Base-by-base conservation (phyloP, 2,113 vertebrate genomes). In the Tragulus kanchil region DNA sequence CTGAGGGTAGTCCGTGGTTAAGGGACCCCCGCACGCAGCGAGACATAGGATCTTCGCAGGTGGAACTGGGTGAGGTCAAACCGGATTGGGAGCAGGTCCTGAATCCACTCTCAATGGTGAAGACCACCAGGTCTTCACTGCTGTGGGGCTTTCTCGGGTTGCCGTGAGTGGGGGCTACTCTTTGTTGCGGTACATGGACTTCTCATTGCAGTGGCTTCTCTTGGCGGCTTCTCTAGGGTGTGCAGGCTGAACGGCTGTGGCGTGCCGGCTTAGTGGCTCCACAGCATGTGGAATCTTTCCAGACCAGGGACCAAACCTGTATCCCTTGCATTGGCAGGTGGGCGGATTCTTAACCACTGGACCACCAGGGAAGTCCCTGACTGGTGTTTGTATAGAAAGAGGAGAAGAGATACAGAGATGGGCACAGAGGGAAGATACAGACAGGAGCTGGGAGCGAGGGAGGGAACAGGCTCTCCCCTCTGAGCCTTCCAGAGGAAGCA, bases 1-100 rank as follows among this genome's bases (percentile, higher is more conserved):
- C n/a, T 2, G 0, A 62, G n/a, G 5, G 42, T 75, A 42, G 28
- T 48, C 52, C 0, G 1, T 8, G 54, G 23, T n/a, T n/a, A n/a
- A n/a, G n/a, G n/a, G n/a, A n/a, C n/a, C n/a, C n/a, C n/a, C n/a
- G n/a, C n/a, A n/a, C n/a, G n/a, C 52, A 54, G 87, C 1, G 3
- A 62, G 62, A 93, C 83, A 93, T 2, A 28, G 14, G 50, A 31
- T 92, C 26, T 87, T 28, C 26, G 28, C 28, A 93, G 92, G 42
- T 23, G 15, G 45, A 52, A 58, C 21, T 36, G n/a, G 25, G 31
- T 17, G 65, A 59, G 42, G 81, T 71, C 65, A 62, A 21, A 61
- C 16, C 58, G 58, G 25, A 84, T 19, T 2, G 36, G 59, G 19
- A 6, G 28, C 15, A 8, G 19, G 21, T 15, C 75, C 67, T 79